Evolutionary conservation across 2,113 vertebrate genomes (phyloP).

Genomic region (Oenanthe melanoleuca): DNA sequence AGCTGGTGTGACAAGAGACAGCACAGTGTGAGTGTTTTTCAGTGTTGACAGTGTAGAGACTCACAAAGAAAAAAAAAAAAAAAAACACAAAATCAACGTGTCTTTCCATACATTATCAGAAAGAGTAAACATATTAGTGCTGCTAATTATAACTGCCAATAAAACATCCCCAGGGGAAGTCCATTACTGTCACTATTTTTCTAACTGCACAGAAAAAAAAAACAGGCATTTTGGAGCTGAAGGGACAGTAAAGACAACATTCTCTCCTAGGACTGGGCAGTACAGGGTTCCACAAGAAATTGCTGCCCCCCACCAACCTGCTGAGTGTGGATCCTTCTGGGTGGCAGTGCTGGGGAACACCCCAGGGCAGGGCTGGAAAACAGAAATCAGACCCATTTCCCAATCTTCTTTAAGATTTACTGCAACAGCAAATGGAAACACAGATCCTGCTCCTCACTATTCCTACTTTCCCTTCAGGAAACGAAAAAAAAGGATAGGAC

Average conservation of each 20-base stretch:
- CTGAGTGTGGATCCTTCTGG: not conserved
- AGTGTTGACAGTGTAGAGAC: not conserved
- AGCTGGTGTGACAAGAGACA: not conserved
- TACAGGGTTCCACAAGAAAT: not conserved
- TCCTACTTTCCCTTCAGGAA: not conserved
- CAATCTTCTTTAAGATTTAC: not conserved
- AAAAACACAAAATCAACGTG: not conserved
- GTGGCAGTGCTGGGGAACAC: not conserved
- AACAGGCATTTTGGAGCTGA: not conserved
- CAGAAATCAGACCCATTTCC: not conserved
- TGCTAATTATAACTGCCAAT: slow-evolving; percentile 21
- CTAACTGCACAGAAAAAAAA: not conserved
- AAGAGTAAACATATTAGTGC: not conserved
- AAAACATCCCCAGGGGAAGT: not conserved
- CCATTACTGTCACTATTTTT: not conserved
- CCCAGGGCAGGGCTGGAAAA: not conserved
- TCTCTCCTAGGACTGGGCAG: not conserved
- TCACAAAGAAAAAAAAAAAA: not conserved
- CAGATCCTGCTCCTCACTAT: not conserved
- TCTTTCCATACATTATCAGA: not conserved
- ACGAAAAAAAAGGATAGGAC: not conserved
- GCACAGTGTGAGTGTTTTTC: not conserved
- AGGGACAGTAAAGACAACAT: not conserved
- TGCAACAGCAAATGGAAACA: not conserved
- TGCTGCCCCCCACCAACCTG: not conserved